Conservation (phyloP, 53 echinoderm and acorn worm species). For the Holothuria scabra region DNA sequence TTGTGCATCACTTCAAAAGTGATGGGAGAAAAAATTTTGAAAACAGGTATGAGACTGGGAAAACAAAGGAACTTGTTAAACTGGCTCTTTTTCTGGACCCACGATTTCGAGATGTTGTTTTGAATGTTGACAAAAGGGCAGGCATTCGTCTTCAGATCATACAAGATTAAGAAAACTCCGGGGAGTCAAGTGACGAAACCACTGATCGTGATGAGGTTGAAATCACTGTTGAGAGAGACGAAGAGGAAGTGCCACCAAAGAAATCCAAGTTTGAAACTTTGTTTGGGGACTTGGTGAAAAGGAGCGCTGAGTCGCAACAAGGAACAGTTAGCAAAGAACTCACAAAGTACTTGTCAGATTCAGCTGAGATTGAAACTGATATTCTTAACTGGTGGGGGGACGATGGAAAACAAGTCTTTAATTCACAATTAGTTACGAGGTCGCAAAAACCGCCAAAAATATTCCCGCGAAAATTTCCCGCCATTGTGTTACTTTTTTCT, state of each 20-base stretch:
- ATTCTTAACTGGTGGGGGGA: conserved; percentile 3
- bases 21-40: background rate
- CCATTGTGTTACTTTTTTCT: background rate
- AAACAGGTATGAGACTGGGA: background rate
- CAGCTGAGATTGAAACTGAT: background rate
- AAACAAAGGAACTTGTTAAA: background rate
- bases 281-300: background rate
- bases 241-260: background rate
- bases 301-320: background rate
- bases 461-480: background rate
- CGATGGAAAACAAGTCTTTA: background rate
- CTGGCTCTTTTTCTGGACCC: conserved; percentile 1
- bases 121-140: background rate
- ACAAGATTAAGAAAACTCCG: background rate
- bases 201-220: background rate
- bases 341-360: background rate
- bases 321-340: background rate
- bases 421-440: background rate
- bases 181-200: background rate
- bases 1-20: background rate
- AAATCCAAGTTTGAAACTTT: background rate
- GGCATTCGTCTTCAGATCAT: background rate
- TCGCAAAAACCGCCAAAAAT: background rate
- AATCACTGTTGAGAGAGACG: background rate
- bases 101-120: conserved; percentile 2